phyloP scores from a whole-genome alignment of 2,797 vertebrate genomes.

The Neosilurus mollespiculum region DNA sequence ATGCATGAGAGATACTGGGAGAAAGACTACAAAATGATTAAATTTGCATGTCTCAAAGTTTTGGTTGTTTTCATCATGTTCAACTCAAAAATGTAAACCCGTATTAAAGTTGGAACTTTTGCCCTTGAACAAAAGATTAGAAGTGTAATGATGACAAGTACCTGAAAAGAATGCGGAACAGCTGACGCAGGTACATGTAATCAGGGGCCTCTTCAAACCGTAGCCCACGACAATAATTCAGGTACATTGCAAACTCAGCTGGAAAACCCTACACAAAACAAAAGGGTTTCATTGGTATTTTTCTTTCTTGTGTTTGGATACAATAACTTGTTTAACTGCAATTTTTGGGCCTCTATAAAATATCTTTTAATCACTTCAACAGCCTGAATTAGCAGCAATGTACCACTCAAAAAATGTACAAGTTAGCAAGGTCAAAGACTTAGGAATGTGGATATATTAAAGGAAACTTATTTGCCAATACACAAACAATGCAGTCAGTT shows the following conservation, averaged over 20 bases:
- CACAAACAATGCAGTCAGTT: no score
- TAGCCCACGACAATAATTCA: constrained; percentile 99
- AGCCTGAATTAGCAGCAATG: no score
- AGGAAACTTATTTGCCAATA: no score
- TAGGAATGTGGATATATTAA: no score
- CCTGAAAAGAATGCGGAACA: constrained; percentile 99
- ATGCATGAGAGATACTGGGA: neutral
- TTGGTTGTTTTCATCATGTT: neutral
- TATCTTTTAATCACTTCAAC: neutral
- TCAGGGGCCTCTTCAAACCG: constrained; percentile 99
- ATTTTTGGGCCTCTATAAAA: neutral
- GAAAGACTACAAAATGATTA: no score
- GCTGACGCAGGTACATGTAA: constrained; percentile 99
- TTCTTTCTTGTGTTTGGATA: neutral
- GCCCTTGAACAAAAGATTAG: neutral
- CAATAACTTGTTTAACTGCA: neutral
- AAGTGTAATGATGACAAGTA: constrained; percentile 56
- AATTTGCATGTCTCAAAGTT: neutral
- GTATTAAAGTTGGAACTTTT: neutral
- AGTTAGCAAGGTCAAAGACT: no score
- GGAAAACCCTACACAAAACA: constrained; percentile 85
- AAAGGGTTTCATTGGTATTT: neutral
- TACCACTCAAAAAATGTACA: no score
- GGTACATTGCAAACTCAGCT: constrained; percentile 99
- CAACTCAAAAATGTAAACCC: no score